Conservation (phyloP, 2,888 invertebrate genomes). For the Drosophila testacea region DNA sequence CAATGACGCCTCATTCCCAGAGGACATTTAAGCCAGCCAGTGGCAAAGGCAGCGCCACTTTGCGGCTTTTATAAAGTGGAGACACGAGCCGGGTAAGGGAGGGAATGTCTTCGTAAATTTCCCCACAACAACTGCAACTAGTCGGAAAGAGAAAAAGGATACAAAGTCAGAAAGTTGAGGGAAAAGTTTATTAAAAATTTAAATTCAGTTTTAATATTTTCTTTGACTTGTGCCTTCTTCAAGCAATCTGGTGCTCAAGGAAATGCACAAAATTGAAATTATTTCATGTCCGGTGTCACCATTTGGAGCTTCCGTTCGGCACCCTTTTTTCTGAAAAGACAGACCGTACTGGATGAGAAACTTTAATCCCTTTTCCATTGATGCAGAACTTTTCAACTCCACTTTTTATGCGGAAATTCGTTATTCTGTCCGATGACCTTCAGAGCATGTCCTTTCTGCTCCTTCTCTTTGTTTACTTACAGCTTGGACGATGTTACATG, state of each 20-base stretch:
- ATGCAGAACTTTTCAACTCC: slow-evolving; percentile 60
- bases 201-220: slow-evolving; percentile 75
- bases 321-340: slow-evolving; percentile 41
- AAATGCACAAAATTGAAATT: slow-evolving; percentile 81
- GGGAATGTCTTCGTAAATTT: slow-evolving; percentile 33
- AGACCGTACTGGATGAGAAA: slow-evolving; percentile 23
- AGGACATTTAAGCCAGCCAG: slow-evolving; percentile 55
- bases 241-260: slow-evolving; percentile 62
- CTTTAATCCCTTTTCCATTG: slow-evolving; percentile 61
- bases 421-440: slow-evolving; percentile 58
- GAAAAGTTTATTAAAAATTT: slow-evolving; percentile 81
- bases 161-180: slow-evolving; percentile 48
- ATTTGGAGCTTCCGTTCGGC: slow-evolving; percentile 68
- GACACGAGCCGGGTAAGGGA: not conserved
- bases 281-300: slow-evolving; percentile 81
- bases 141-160: not conserved
- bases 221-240: slow-evolving; percentile 49
- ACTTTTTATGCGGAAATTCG: slow-evolving; percentile 61
- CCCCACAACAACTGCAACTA: slow-evolving; percentile 41
- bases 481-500: slow-evolving; percentile 43
- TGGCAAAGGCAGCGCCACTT: slow-evolving; percentile 64
- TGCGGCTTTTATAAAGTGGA: slow-evolving; percentile 55
- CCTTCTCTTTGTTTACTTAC: slow-evolving; percentile 27
- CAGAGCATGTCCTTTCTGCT: slow-evolving; percentile 29
- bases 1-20: slow-evolving; percentile 70